Evolutionary conservation across 2,113 vertebrate species (phyloP).

Genomic region (Recurvirostra avosetta): DNA sequence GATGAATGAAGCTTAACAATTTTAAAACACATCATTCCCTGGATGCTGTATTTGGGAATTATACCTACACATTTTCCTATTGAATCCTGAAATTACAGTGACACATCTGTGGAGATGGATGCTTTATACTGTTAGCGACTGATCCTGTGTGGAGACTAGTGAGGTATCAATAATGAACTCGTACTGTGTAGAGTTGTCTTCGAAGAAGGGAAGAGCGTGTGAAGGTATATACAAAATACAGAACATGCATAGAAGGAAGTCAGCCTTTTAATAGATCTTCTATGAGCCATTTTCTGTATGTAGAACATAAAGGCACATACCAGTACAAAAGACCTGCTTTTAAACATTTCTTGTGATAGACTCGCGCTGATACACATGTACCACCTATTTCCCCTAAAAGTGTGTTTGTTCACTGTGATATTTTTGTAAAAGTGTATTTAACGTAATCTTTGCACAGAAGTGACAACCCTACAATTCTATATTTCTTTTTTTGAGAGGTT

Average conservation of each 20-base stretch:
- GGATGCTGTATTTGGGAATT: neutral
- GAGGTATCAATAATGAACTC: neutral
- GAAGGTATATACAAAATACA: neutral
- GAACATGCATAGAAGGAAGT: neutral
- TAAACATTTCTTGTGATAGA: neutral
- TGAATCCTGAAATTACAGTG: constrained; percentile 40
- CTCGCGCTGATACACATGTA: neutral
- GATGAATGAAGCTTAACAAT: neutral
- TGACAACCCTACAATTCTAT: neutral
- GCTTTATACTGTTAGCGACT: neutral
- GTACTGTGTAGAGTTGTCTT: neutral
- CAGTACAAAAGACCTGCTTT: neutral
- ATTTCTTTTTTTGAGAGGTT: neutral
- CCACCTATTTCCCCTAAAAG: neutral
- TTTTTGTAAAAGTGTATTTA: neutral
- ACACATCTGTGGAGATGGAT: neutral
- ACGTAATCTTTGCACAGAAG: neutral
- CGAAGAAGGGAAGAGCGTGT: neutral
- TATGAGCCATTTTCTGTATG: neutral
- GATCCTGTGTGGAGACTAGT: neutral
- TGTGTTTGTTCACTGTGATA: neutral
- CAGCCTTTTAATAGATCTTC: neutral
- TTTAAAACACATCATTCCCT: constrained; percentile 18
- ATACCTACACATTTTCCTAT: neutral
- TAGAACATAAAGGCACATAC: neutral